phyloP scores from a whole-genome alignment of 2,797 vertebrate genomes.

The Oryzias sinensis region DNA sequence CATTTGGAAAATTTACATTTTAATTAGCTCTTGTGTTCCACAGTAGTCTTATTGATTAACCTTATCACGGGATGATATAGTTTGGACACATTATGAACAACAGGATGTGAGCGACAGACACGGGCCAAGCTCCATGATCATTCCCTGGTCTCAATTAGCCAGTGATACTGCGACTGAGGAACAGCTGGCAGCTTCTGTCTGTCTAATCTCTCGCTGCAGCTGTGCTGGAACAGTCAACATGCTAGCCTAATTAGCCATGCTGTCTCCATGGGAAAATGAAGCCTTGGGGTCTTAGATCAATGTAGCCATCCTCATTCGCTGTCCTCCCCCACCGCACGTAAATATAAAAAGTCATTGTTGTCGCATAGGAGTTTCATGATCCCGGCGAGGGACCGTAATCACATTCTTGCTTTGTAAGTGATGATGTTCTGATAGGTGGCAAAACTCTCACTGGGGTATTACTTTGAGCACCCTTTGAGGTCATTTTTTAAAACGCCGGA shows the following conservation, averaged over 20 bases:
- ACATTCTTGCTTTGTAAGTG: conserved; percentile 24
- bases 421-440: conserved; percentile 43
- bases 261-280: conserved; percentile 78
- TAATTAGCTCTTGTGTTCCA: conserved; percentile 71
- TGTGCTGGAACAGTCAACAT: conserved; percentile 79
- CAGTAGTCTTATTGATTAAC: conserved; percentile 76
- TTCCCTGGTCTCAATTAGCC: conserved; percentile 80
- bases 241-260: conserved; percentile 82
- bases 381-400: conserved; percentile 36
- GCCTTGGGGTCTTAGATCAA: conserved; percentile 76
- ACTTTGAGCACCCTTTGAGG: too few species aligned
- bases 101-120: conserved; percentile 52
- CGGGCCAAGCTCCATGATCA: conserved; percentile 64
- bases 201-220: conserved; percentile 82
- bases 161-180: conserved; percentile 78
- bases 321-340: conserved; percentile 49
- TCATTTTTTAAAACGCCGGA: too few species aligned
- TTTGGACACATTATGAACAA: conserved; percentile 69
- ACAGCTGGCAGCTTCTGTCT: conserved; percentile 83
- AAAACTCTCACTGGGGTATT: conserved; percentile 16
- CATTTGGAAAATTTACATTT: conserved; percentile 73
- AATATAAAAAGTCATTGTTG: conserved; percentile 52
- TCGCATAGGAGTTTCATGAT: conserved; percentile 49
- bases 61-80: conserved; percentile 73
- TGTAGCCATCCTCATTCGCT: conserved; percentile 71